Base-by-base conservation (phyloP, 2,113 vertebrate species). In the Lasiurus cinereus region DNA sequence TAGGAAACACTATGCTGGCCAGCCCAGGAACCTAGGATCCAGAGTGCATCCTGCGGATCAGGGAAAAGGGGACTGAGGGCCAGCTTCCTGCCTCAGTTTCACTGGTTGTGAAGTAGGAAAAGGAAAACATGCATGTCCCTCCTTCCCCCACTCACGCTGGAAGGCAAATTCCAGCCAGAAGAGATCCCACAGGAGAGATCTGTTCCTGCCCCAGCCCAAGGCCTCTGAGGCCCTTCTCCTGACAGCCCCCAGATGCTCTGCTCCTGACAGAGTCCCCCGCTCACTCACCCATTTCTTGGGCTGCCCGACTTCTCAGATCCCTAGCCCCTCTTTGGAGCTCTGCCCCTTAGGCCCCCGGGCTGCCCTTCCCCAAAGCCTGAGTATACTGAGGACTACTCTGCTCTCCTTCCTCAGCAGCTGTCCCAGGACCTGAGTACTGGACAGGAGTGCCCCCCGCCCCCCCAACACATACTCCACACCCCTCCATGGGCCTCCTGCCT, bases 401-500 rank as follows among this genome's bases (percentile, higher is more conserved):
- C 66, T 67, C 70, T 93, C 56, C 59, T 94, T 91, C 69, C 88
- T 92, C 70, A 84, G 95, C 82, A n/a, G 79, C 94, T 87, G 92
- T 91, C 92, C 76, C 50, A 77, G 78, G 85, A 85, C 94, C 72
- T 14, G 67, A 96, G 95, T 79, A 78, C 83, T 70, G 92, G 94
- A 93, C 92, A 93, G 90, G 66, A 91, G 79, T 48, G 36, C 69
- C 91, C 87, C 82, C 59, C 4, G 3, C 24, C 24, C 21, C 59
- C 59, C 62, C 78, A 70, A 36, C 36, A 74, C 69, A 88, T 8
- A 76, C 79, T 92, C 89, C 90, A 83, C 73, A 88, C 92, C 82
- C 62, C 88, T 96, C 90, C 5, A 3, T 1, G 69, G 96, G 94
- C 96, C 96, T 97, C 95, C 90, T 56, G 90, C 93, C 93, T 96